Percentiles rank a stretch among this genome's conserved stretches.
Conservation (phyloP, 2,113 vertebrate species). For the Prunella himalayana region DNA sequence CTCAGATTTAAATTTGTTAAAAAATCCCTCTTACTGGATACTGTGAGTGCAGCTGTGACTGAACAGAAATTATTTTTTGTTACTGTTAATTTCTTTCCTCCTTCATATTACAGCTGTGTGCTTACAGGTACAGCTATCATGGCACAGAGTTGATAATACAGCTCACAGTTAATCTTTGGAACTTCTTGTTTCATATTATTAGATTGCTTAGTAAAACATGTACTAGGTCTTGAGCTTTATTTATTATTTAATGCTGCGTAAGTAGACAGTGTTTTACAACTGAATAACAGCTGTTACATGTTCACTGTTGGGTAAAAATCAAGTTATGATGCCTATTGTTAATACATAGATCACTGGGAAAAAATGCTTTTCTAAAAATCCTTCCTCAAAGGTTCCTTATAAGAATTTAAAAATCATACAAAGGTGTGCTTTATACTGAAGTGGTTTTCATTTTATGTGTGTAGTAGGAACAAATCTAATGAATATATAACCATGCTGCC, state of each 20-base stretch:
- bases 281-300: neutral
- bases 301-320: neutral
- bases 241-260: neutral
- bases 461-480: neutral
- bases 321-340: neutral
- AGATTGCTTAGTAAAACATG: neutral
- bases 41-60: neutral
- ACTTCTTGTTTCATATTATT: conserved; percentile 1
- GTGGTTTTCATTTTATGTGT: neutral
- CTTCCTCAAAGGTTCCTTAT: neutral
- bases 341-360: neutral
- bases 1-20: neutral
- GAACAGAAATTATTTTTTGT: neutral
- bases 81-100: neutral
- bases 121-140: neutral
- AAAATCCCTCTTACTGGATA: neutral
- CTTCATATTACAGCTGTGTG: neutral
- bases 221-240: neutral
- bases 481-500: neutral
- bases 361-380: neutral
- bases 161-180: conserved; percentile 16
- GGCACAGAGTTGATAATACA: neutral
- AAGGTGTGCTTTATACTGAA: neutral
- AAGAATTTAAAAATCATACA: neutral
- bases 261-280: conserved; percentile 7